Conservation (phyloP, 2,113 vertebrate genomes). For the Megaleporinus macrocephalus region DNA sequence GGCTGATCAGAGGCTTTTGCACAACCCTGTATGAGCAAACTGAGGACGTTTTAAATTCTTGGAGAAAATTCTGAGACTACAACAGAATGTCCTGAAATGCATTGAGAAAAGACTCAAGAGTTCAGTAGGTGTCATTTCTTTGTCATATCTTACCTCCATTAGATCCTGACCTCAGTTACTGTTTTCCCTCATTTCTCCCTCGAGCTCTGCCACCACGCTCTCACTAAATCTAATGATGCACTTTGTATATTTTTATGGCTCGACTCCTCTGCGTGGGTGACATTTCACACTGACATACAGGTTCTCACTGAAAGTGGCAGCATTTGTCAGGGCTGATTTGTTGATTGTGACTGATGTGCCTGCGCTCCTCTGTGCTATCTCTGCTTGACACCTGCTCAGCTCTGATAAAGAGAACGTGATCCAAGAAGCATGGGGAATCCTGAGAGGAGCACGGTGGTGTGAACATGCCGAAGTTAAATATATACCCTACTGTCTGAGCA, state of each 20-base stretch:
- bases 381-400: background rate
- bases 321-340: constrained; percentile 26
- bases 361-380: constrained; percentile 1
- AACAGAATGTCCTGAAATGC: no score
- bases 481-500: constrained; percentile 20
- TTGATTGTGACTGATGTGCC: background rate
- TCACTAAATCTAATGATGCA: background rate
- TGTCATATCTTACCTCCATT: background rate
- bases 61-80: no score
- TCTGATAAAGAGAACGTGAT: background rate
- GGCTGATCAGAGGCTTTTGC: no score
- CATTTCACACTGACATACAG: constrained; percentile 2
- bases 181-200: background rate
- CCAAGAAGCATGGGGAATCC: constrained; percentile 6
- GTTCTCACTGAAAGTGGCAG: constrained; percentile 10
- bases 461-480: constrained; percentile 37
- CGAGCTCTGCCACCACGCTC: background rate
- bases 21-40: no score
- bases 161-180: background rate
- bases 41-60: no score
- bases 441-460: background rate
- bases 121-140: background rate
- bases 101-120: no score
- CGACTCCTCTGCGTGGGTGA: background rate
- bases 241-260: constrained; percentile 13